Evolutionary conservation across 92 coral and sea anemone species (phyloP).

Genomic region (Palythoa grandiflora): DNA sequence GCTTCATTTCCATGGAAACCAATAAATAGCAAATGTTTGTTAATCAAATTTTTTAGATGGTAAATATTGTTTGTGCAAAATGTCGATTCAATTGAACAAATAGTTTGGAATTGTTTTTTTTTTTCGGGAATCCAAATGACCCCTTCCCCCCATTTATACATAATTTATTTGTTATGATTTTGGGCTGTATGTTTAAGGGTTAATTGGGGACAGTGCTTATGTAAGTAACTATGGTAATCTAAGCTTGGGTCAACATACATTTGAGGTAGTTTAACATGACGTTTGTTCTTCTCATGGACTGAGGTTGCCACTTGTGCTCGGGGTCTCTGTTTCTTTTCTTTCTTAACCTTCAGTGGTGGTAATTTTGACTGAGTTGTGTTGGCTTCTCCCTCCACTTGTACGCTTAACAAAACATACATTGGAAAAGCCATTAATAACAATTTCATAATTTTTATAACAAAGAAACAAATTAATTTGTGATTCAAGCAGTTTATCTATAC

Average conservation of each 20-base stretch:
- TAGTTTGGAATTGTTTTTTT: too few species aligned
- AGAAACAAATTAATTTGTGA: neutral
- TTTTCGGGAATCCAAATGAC: too few species aligned
- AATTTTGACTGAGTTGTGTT: conserved; percentile 50
- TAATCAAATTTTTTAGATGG: too few species aligned
- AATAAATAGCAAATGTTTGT: too few species aligned
- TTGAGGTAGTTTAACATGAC: conserved; percentile 61
- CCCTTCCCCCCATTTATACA: too few species aligned
- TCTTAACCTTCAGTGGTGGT: conserved; percentile 68
- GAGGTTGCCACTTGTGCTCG: conserved; percentile 19
- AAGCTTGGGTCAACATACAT: conserved; percentile 54
- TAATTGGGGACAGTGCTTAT: too few species aligned
- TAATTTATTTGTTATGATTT: too few species aligned
- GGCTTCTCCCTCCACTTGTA: conserved; percentile 37
- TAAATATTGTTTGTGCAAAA: too few species aligned
- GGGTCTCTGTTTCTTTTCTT: conserved; percentile 39
- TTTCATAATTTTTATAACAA: neutral
- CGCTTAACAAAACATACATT: neutral
- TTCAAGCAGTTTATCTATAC: neutral
- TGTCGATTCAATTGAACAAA: too few species aligned
- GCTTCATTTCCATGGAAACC: too few species aligned
- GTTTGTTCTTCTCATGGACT: conserved; percentile 21
- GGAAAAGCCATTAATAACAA: neutral
- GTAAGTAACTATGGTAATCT: neutral
- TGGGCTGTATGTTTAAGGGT: too few species aligned